Evolutionary conservation across 2,888 invertebrate genomes (phyloP).

Genomic region (Plusia festucae): DNA sequence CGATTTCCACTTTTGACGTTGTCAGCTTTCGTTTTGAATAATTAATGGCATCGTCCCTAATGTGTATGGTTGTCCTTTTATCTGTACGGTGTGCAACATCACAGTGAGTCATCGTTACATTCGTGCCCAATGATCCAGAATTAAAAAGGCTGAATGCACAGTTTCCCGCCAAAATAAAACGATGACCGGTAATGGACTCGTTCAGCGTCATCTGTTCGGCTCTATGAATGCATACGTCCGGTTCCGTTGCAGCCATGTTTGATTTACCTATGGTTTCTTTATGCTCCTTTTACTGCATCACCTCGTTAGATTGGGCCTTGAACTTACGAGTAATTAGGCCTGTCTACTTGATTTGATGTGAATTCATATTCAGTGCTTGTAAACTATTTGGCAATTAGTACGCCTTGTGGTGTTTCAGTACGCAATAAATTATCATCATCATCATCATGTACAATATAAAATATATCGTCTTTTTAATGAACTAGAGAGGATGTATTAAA

Average conservation of each 20-base stretch:
- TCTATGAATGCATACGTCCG: slow-evolving; percentile 67
- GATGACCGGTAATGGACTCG: slow-evolving; percentile 73
- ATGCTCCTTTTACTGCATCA: slow-evolving; percentile 30
- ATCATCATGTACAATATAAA: too few relatives aligned
- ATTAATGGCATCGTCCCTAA: slow-evolving; percentile 30
- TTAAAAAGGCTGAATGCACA: slow-evolving; percentile 49
- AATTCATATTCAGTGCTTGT: not conserved
- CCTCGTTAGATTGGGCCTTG: slow-evolving; percentile 16
- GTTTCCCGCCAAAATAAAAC: slow-evolving; percentile 72
- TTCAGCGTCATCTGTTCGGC: slow-evolving; percentile 67
- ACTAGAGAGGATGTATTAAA: not conserved
- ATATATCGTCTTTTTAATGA: too few relatives aligned
- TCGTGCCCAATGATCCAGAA: slow-evolving; percentile 42
- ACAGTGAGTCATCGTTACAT: slow-evolving; percentile 19
- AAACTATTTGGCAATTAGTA: not conserved
- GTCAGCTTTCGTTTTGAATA: slow-evolving; percentile 26
- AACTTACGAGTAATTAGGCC: slow-evolving; percentile 1
- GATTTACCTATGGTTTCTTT: slow-evolving; percentile 59
- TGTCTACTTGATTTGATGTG: not conserved
- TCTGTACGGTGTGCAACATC: slow-evolving; percentile 19
- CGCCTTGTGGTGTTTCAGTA: too few relatives aligned
- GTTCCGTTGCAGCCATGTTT: slow-evolving; percentile 75
- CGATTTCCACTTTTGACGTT: slow-evolving; percentile 23
- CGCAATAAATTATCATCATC: too few relatives aligned
- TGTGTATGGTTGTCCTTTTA: slow-evolving; percentile 27